Conservation (phyloP, 2,797 vertebrate genomes). For the Linurgus olivaceus region DNA sequence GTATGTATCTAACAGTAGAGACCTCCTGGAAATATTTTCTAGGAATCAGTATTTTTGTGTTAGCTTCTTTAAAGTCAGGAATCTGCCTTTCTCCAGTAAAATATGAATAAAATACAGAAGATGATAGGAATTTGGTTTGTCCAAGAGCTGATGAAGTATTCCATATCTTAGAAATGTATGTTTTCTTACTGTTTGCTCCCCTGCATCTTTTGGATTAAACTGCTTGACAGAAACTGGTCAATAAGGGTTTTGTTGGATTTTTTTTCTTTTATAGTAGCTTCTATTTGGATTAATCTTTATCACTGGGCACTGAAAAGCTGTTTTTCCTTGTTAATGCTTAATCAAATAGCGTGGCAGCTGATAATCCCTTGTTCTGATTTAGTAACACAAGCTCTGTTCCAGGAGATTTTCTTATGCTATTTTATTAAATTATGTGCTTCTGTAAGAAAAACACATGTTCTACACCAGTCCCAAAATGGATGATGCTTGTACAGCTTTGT, state of each 20-base stretch:
- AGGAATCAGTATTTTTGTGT: neutral
- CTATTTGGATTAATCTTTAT: neutral
- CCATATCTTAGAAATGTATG: neutral
- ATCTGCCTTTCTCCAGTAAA: neutral
- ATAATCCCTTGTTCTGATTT: neutral
- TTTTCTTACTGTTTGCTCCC: neutral
- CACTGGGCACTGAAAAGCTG: neutral
- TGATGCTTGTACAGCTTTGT: neutral
- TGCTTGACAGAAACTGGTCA: neutral
- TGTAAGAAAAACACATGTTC: neutral
- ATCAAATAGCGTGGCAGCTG: neutral
- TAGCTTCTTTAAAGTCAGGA: neutral
- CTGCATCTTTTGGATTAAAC: neutral
- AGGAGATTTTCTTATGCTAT: neutral
- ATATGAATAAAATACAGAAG: neutral
- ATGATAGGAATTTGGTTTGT: neutral
- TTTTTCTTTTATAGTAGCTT: neutral
- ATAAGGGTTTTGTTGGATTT: neutral
- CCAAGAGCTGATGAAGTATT: neutral
- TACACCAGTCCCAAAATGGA: neutral
- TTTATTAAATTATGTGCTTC: neutral
- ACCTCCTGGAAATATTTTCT: neutral
- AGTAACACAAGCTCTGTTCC: fast-evolving
- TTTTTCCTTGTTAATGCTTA: neutral
- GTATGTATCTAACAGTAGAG: neutral